phyloP scores from a whole-genome alignment of 2,113 vertebrate species.

The Ageneiosus marmoratus region DNA sequence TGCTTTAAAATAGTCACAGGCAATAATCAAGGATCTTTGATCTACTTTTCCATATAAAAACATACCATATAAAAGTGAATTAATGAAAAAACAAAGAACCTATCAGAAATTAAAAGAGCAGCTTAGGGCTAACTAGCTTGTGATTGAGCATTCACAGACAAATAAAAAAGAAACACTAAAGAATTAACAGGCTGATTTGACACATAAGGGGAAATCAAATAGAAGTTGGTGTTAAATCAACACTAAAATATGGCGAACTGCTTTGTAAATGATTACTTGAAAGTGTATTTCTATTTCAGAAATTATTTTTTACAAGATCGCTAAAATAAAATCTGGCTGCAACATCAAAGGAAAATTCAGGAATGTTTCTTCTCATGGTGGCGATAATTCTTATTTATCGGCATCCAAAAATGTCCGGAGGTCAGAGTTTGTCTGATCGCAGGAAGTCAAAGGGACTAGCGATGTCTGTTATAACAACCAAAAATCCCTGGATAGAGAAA shows the following conservation, averaged over 20 bases:
- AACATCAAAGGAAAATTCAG: too few species aligned
- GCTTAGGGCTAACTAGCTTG: not conserved
- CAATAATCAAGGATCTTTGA: not conserved
- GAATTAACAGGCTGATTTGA: not conserved
- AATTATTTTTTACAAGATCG: not conserved
- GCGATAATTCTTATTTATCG: not conserved
- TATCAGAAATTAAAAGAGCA: not conserved
- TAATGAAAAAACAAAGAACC: not conserved
- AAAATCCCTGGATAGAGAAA: slow-evolving; percentile 26
- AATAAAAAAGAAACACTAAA: not conserved
- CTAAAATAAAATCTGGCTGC: not conserved
- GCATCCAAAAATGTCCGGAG: not conserved
- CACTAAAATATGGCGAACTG: not conserved
- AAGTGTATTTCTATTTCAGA: not conserved
- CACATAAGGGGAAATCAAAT: not conserved
- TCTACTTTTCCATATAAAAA: not conserved
- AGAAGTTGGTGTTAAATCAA: not conserved
- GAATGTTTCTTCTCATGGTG: not conserved
- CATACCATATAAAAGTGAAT: not conserved
- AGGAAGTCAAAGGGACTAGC: not conserved
- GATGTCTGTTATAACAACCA: slow-evolving; percentile 27
- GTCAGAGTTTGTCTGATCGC: not conserved
- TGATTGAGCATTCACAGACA: not conserved
- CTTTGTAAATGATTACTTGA: not conserved
- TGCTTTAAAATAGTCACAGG: not conserved